A percentile compares a stretch with the other conserved stretches of the same genome.
phyloP scores from a whole-genome alignment of 2,888 invertebrate species.

The Cataglyphis rosenhaueri region DNA sequence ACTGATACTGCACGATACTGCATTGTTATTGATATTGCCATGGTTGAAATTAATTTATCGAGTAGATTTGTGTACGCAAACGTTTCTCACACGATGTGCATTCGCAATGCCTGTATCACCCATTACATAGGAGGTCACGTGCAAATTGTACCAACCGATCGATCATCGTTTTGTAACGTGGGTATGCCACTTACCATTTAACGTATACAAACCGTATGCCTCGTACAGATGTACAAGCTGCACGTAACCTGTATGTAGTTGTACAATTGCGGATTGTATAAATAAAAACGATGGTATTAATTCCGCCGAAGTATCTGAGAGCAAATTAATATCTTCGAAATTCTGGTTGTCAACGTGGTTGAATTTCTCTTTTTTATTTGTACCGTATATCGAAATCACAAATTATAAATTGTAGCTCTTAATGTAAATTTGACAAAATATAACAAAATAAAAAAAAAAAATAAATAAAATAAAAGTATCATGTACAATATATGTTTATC shows the following conservation, averaged over 20 bases:
- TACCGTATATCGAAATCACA: not conserved
- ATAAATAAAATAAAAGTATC: not conserved
- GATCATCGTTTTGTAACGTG: conserved; percentile 55
- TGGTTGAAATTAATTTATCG: conserved; percentile 38
- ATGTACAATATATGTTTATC: not conserved
- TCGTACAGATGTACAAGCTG: conserved; percentile 36
- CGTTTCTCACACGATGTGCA: conserved; percentile 21
- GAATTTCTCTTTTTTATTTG: not conserved
- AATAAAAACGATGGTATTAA: conserved; percentile 46
- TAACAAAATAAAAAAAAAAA: not conserved
- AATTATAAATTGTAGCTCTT: not conserved
- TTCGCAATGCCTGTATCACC: conserved; percentile 27
- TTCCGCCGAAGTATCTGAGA: conserved; percentile 4
- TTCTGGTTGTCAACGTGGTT: not conserved
- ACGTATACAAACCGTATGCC: conserved; percentile 44
- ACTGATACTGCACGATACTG: not conserved
- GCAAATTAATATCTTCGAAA: conserved; percentile 14
- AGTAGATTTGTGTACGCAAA: conserved; percentile 20
- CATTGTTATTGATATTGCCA: conserved; percentile 2
- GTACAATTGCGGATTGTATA: conserved; percentile 44
- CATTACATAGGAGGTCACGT: conserved; percentile 16
- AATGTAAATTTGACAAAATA: not conserved
- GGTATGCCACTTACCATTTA: conserved; percentile 57
- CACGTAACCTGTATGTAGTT: conserved; percentile 41
- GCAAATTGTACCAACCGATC: conserved; percentile 53